phyloP scores from a whole-genome alignment of 2,797 vertebrate genomes.

The Eidolon dupreanum region DNA sequence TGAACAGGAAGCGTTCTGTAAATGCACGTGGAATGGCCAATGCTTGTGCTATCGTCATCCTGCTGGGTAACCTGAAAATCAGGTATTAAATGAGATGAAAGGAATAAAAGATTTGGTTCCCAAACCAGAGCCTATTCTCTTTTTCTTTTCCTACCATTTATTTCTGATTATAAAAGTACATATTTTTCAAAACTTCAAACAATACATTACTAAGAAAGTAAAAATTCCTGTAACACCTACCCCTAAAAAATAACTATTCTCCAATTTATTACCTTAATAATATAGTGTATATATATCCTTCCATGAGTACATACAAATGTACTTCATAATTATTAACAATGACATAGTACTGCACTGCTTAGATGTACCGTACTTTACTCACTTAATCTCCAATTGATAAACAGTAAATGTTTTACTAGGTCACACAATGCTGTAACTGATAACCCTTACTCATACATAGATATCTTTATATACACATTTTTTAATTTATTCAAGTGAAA shows the following conservation, averaged over 20 bases:
- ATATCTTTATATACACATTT: not conserved
- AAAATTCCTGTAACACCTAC: not conserved
- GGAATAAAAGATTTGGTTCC: not conserved
- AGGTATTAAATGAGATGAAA: not conserved
- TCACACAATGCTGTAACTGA: not conserved
- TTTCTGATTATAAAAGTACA: not conserved
- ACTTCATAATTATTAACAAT: slow-evolving; percentile 23
- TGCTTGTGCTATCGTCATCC: not conserved
- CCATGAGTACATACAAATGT: not conserved
- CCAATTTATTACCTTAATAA: slow-evolving; percentile 23
- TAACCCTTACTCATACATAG: not conserved
- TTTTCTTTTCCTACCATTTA: not conserved
- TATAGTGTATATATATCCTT: not conserved
- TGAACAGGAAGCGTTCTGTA: not conserved
- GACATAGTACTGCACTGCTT: not conserved
- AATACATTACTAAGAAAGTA: not conserved
- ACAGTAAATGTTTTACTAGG: not conserved
- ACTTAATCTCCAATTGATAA: not conserved
- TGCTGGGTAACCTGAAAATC: not conserved
- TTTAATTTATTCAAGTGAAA: not conserved
- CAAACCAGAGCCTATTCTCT: not conserved
- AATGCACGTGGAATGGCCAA: not conserved
- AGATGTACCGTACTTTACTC: not conserved
- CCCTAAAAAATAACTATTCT: not conserved
- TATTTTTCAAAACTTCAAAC: not conserved